Evolutionary conservation across 2,797 vertebrate genomes (phyloP).

Genomic region (Betta splendens): DNA sequence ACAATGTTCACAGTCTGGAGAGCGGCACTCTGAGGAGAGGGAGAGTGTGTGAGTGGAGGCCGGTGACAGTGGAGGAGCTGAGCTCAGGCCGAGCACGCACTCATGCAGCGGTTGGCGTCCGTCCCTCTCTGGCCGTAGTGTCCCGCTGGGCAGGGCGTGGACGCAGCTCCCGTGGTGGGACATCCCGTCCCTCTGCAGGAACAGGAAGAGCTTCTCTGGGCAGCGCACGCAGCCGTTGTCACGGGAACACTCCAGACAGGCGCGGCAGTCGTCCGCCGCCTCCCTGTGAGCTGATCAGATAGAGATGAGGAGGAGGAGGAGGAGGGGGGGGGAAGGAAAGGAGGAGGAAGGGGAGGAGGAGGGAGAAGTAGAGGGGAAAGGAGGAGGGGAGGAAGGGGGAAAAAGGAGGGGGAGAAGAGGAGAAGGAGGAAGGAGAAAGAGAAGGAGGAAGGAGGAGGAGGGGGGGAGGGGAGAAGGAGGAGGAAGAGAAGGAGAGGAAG

Average conservation of each 20-base stretch:
- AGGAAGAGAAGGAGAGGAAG: too few relatives aligned
- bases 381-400: too few relatives aligned
- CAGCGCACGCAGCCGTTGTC: slow-evolving; percentile 91
- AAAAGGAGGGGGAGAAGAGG: too few relatives aligned
- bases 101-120: slow-evolving; percentile 90
- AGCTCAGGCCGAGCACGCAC: slow-evolving; percentile 77
- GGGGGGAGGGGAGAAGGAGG: too few relatives aligned
- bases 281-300: slow-evolving; percentile 73
- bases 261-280: slow-evolving; percentile 82
- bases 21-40: slow-evolving; percentile 82
- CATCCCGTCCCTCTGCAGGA: slow-evolving; percentile 88
- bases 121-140: slow-evolving; percentile 88
- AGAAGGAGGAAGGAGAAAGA: too few relatives aligned
- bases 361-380: too few relatives aligned
- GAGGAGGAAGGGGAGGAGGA: background rate
- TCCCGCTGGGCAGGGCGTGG: slow-evolving; percentile 87
- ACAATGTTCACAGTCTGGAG: slow-evolving; percentile 87
- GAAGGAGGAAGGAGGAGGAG: too few relatives aligned
- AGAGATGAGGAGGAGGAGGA: background rate
- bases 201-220: slow-evolving; percentile 90
- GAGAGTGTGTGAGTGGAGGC: too few relatives aligned
- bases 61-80: too few relatives aligned
- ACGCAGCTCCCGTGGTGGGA: slow-evolving; percentile 89
- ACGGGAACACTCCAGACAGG: slow-evolving; percentile 87
- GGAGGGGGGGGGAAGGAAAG: too few relatives aligned